Percentiles rank a stretch among this genome's conserved stretches.
Conservation (phyloP, 2,888 invertebrate species). For the Campaea margaritaria region DNA sequence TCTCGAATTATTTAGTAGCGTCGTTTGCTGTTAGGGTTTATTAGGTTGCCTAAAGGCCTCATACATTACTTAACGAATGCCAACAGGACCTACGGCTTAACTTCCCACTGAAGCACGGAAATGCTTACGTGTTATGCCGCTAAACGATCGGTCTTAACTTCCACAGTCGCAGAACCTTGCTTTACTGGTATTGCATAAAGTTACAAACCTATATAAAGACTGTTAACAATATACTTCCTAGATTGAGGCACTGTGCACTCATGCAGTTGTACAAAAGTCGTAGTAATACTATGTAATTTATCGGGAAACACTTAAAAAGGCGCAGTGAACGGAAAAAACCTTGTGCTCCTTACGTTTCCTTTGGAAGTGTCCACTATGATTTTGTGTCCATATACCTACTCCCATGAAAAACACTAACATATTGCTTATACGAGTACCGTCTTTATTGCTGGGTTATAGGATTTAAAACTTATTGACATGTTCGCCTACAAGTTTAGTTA, state of each 20-base stretch:
- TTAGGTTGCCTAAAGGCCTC: no score
- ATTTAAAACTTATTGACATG: slow-evolving; percentile 10
- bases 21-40: no score
- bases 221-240: slow-evolving; percentile 11
- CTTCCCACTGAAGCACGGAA: no score
- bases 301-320: slow-evolving; percentile 34
- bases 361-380: slow-evolving; percentile 32
- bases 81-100: no score
- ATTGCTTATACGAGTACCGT: background rate
- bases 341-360: slow-evolving; percentile 52
- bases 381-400: slow-evolving; percentile 9
- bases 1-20: background rate
- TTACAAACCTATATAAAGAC: background rate
- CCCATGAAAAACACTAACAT: background rate
- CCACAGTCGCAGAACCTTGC: background rate
- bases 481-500: slow-evolving; percentile 20
- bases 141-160: background rate
- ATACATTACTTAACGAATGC: no score
- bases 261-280: no score
- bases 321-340: slow-evolving; percentile 52
- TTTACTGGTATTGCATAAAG: background rate
- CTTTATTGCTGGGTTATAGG: slow-evolving; percentile 19
- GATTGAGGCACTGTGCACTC: slow-evolving; percentile 13
- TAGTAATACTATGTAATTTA: slow-evolving; percentile 6
- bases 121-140: no score